Evolutionary conservation across 2,888 invertebrate genomes (phyloP).

Genomic region (Thyatira batis): DNA sequence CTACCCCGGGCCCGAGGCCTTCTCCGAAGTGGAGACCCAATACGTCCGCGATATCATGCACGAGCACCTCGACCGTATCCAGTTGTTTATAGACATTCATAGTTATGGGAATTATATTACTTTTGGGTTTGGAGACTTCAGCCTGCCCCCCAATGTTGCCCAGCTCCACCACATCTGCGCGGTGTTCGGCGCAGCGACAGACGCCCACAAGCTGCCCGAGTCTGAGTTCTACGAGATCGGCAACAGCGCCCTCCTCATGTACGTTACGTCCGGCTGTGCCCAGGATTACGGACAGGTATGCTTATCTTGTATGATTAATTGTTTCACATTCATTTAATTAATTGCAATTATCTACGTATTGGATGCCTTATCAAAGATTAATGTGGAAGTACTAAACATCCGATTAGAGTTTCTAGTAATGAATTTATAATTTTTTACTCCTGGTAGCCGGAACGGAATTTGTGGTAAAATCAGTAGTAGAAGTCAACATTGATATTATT

Average conservation of each 20-base stretch:
- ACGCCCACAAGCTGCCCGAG: conserved; percentile 38
- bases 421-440: too few species aligned
- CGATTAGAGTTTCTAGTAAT: background rate
- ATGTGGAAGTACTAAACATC: background rate
- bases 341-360: background rate
- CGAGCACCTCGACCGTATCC: conserved; percentile 34
- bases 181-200: conserved; percentile 53
- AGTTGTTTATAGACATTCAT: conserved; percentile 83
- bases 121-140: conserved; percentile 82
- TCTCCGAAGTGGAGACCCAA: conserved; percentile 85
- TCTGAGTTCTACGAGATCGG: conserved; percentile 49
- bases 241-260: conserved; percentile 49
- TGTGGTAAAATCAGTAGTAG: too few species aligned
- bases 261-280: conserved; percentile 50
- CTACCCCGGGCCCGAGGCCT: conserved; percentile 81
- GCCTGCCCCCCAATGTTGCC: conserved; percentile 33
- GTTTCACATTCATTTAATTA: background rate
- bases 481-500: too few species aligned
- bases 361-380: background rate
- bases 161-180: conserved; percentile 47
- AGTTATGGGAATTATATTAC: conserved; percentile 85
- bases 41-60: conserved; percentile 79
- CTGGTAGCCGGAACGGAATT: too few species aligned
- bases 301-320: background rate
- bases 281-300: conserved; percentile 56